A percentile compares a stretch with the other conserved stretches of the same genome.
phyloP scores from a whole-genome alignment of 2,113 vertebrate genomes.

The Neofelis nebulosa region DNA sequence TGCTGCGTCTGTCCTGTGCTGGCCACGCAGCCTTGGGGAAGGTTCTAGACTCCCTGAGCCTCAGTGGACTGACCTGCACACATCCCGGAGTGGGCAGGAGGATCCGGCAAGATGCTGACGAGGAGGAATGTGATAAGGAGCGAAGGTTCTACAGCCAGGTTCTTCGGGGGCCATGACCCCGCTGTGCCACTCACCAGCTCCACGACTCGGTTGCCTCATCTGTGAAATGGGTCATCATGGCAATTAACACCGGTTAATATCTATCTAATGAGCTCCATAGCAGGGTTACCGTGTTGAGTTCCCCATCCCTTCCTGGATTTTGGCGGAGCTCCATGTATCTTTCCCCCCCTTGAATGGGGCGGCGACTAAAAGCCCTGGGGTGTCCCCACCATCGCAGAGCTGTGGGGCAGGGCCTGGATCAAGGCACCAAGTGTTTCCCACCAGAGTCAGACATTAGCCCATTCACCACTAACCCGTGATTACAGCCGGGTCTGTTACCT shows the following conservation, averaged over 20 bases:
- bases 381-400: not conserved
- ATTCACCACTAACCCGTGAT: not conserved
- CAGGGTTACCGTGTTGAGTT: accelerated
- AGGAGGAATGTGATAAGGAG: not conserved
- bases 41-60: not conserved
- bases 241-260: accelerated
- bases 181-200: not conserved
- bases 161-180: not conserved
- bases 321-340: accelerated
- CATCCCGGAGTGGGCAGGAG: not conserved
- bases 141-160: accelerated
- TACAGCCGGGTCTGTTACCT: not conserved
- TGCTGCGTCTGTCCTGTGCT: not conserved
- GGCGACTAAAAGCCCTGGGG: too few species aligned
- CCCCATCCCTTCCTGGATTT: not conserved
- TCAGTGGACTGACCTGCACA: not conserved
- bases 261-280: accelerated
- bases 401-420: not conserved
- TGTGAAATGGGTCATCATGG: not conserved
- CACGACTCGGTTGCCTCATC: not conserved
- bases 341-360: not conserved
- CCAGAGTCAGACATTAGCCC: not conserved
- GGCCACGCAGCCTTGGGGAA: accelerated
- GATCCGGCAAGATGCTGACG: too few species aligned
- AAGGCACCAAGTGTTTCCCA: not conserved